Evolutionary conservation across 2,888 invertebrate genomes (phyloP).

Genomic region (Spatulosminthurus flaviceps): DNA sequence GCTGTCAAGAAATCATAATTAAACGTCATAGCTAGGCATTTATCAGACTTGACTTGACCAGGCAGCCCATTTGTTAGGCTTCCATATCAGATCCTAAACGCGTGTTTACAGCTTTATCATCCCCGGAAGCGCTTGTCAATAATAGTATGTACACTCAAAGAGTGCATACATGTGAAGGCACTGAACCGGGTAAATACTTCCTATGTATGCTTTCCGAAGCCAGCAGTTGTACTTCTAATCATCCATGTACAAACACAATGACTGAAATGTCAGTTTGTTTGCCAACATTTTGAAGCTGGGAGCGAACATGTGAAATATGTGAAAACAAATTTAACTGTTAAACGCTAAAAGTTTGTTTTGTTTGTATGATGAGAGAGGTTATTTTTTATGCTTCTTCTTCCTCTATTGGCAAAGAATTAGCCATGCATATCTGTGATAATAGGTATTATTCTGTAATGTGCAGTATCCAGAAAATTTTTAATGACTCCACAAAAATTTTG

Average conservation of each 20-base stretch:
- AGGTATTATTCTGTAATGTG: too few relatives aligned
- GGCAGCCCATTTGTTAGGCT: not conserved
- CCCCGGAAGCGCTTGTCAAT: not conserved
- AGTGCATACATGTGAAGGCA: not conserved
- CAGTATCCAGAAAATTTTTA: too few relatives aligned
- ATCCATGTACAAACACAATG: not conserved
- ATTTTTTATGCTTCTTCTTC: too few relatives aligned
- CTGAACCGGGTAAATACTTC: not conserved
- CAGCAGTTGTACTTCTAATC: not conserved
- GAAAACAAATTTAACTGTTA: slow-evolving; percentile 22
- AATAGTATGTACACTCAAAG: not conserved
- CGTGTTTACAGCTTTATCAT: not conserved
- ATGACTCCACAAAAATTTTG: too few relatives aligned
- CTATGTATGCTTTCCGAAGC: not conserved
- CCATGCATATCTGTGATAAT: too few relatives aligned
- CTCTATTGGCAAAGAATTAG: too few relatives aligned
- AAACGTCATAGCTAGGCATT: not conserved
- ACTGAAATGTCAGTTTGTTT: slow-evolving; percentile 16
- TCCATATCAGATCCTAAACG: not conserved
- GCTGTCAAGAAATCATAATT: not conserved
- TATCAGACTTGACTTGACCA: not conserved
- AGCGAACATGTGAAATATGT: slow-evolving; percentile 23
- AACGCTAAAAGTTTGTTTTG: not conserved
- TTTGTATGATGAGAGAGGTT: not conserved
- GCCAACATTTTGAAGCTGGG: not conserved